phyloP scores from a whole-genome alignment of 2,797 vertebrate genomes.

The Molossus alvarezi region DNA sequence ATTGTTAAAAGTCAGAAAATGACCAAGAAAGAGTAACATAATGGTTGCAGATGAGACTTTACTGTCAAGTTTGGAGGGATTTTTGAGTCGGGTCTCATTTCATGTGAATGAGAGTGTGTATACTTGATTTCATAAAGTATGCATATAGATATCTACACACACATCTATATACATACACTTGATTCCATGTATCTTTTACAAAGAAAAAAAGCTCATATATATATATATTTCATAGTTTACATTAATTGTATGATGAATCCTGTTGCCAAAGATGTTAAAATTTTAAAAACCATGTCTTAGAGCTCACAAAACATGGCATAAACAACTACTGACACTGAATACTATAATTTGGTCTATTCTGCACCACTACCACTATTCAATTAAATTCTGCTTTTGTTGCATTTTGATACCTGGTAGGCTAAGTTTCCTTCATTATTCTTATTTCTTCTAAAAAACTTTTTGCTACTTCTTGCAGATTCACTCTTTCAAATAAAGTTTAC shows the following conservation, averaged over 20 bases:
- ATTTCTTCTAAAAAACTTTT: not conserved
- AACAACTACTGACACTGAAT: not conserved
- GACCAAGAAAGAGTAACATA: not conserved
- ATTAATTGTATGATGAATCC: not conserved
- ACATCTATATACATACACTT: no score
- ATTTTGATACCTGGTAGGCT: not conserved
- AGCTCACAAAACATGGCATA: not conserved
- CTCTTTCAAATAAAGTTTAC: not conserved
- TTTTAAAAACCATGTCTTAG: not conserved
- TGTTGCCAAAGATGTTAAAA: slow-evolving; percentile 1
- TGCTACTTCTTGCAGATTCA: not conserved
- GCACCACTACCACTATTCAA: not conserved
- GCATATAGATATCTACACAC: not conserved
- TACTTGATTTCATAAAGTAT: not conserved
- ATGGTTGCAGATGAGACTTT: not conserved
- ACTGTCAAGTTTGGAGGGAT: not conserved
- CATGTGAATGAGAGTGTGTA: not conserved
- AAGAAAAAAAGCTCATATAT: not conserved
- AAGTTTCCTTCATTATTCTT: not conserved
- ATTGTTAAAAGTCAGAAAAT: not conserved
- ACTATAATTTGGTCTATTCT: not conserved
- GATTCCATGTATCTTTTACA: not conserved
- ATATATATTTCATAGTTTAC: not conserved
- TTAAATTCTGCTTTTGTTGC: not conserved
- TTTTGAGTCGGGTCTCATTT: not conserved